A percentile compares a stretch with the other conserved stretches of the same genome.
Conservation (phyloP, 2,888 invertebrate genomes). For the Spisula subtruncata region DNA sequence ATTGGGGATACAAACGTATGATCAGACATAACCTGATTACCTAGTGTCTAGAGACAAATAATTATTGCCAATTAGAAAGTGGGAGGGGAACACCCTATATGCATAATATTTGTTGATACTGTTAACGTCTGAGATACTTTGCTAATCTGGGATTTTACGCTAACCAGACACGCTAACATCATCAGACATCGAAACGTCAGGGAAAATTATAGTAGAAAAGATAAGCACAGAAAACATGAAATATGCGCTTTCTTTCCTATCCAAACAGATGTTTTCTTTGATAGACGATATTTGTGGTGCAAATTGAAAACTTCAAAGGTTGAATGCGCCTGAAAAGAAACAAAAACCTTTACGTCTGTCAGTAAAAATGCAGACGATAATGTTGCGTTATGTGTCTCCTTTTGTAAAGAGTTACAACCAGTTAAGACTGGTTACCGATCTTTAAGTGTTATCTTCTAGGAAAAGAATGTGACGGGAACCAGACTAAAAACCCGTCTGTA, state of each 20-base stretch:
- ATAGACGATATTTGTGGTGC: neutral
- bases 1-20: no score
- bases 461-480: no score
- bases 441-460: no score
- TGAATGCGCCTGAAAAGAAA: conserved; percentile 9
- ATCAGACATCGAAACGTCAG: neutral
- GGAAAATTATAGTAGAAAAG: neutral
- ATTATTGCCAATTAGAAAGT: no score
- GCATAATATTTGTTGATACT: neutral
- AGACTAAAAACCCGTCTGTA: no score
- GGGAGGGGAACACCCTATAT: neutral
- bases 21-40: no score
- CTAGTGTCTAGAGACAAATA: no score
- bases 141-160: neutral
- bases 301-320: conserved; percentile 17
- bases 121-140: neutral
- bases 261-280: conserved; percentile 22
- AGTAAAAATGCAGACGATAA: conserved; percentile 1
- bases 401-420: neutral
- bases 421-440: neutral
- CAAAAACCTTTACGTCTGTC: conserved; percentile 2
- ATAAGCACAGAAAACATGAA: neutral
- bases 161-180: neutral
- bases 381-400: neutral
- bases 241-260: neutral